Conservation (phyloP, 2,797 vertebrate species). For the Okamejei kenojei region DNA sequence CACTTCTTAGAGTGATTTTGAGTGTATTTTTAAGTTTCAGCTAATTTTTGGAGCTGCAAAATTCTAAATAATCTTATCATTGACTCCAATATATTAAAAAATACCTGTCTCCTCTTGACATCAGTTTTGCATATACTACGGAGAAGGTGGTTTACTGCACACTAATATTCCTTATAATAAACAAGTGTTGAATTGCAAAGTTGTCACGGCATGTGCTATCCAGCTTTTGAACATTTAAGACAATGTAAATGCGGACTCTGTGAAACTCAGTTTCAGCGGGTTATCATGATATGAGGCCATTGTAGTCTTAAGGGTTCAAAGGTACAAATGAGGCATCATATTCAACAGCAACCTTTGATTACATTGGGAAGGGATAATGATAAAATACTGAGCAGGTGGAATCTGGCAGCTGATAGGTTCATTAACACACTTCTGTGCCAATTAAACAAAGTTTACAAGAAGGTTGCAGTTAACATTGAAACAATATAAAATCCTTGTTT, state of each 20-base stretch:
- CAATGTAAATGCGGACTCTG: neutral
- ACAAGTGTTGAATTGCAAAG: neutral
- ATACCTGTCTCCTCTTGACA: neutral
- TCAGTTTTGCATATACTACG: neutral
- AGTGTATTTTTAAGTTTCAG: neutral
- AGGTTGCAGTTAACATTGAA: neutral
- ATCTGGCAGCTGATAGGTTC: neutral
- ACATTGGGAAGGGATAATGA: neutral
- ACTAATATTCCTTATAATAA: neutral
- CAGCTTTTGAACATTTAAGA: neutral
- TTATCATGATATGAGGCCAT: neutral
- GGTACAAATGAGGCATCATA: neutral
- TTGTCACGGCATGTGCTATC: neutral
- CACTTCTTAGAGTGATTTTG: neutral
- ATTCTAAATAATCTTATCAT: neutral
- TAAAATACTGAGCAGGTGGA: neutral
- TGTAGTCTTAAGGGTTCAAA: neutral
- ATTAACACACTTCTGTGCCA: neutral
- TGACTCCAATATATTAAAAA: neutral
- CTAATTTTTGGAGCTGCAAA: neutral
- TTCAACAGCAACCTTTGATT: slow-evolving; percentile 2
- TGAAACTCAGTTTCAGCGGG: neutral
- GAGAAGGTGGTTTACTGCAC: neutral
- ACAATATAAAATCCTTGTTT: neutral
- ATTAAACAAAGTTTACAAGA: neutral